Evolutionary conservation across 2,888 invertebrate species (phyloP), one percentile per base, ranked within the genome.

Genomic region (Pseudococcus jackbeardsleyi): DNA sequence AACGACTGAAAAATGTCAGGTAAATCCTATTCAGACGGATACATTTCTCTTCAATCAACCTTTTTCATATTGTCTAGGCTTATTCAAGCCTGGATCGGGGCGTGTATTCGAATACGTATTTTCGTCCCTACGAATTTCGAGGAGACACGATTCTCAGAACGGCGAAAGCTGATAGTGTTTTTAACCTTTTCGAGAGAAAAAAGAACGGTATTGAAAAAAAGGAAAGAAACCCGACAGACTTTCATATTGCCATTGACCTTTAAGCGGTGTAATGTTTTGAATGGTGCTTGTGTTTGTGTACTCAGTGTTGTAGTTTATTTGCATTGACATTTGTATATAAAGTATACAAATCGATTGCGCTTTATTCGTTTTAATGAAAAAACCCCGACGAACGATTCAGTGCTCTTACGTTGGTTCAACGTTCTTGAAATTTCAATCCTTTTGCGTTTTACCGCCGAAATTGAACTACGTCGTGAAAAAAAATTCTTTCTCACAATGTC

Each of bases 401-500:
- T 33, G 26, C 26, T 33, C 26, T 33, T 33, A 33, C 26, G 3
- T 33, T 33, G 26, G 26, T 33, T 33, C 26, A 33, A 33, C 26
- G 26, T 33, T 33, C 26, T 33, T 3, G 26, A 33, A 33, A 33
- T 33, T 33, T 33, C 26, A 33, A 33, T 33, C 26, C 26, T 33
- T 33, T 33, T 33, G 26, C 1, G 26, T 33, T 33, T 33, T 33
- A 33, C 26, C 26, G 26, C 26, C 26, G 26, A 33, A 33, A 33
- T 33, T 33, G 3, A 33, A 33, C 26, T 1, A 33, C 3, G 1
- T 33, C 1, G 1, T 33, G 1, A 3, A 33, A 33, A 72, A 72
- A 72, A 72, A 33, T 72, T 26, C 33, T 72, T 72, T 72, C 68
- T 72, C 68, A 72, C 68, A 72, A 72, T 72, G 68, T 72, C 68